These are phyloP conservation scores for Stenchaetothrips biformis DNA, from an alignment of 2,888 invertebrate genomes.

Conservation along the genomic window DNA sequence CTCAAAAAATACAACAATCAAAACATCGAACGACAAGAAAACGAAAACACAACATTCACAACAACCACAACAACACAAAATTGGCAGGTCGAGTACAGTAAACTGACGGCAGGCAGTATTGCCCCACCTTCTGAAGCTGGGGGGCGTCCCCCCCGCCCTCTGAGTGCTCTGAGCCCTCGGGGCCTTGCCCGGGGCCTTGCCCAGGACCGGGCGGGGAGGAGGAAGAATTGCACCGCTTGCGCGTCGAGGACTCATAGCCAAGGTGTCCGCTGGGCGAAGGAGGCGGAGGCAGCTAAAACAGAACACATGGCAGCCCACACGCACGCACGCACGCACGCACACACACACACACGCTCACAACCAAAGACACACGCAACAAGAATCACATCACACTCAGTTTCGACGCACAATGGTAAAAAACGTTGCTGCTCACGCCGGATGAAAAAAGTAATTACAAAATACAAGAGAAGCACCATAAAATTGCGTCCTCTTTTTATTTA, in stretches of 20 bases:
- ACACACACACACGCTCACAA: background rate
- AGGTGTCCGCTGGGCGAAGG: conserved; percentile 3
- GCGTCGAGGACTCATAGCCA: background rate
- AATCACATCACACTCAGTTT: background rate
- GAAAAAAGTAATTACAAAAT: background rate
- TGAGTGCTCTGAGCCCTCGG: background rate
- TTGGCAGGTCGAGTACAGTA: conserved; percentile 3
- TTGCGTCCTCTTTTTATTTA: too few relatives aligned
- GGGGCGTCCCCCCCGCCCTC: conserved; percentile 7
- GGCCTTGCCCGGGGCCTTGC: background rate
- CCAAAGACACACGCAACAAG: background rate
- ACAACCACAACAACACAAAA: conserved; percentile 24
- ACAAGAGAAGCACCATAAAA: too few relatives aligned
- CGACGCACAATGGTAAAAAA: background rate
- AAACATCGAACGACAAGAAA: conserved; percentile 12
- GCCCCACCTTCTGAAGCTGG: conserved; percentile 21
- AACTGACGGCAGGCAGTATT: conserved; percentile 1
- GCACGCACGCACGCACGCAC: background rate
- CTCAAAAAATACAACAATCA: conserved; percentile 15
- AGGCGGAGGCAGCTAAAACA: conserved; percentile 7
- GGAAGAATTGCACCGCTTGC: background rate
- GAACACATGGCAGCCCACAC: background rate
- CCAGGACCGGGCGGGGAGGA: background rate
- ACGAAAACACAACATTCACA: conserved; percentile 17
- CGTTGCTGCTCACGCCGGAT: background rate